Percentiles rank a stretch among this genome's conserved stretches.
These are phyloP conservation scores for Neotoxoptera formosana DNA, from an alignment of 1,140 invertebrate genomes.

Conservation along the genomic window DNA sequence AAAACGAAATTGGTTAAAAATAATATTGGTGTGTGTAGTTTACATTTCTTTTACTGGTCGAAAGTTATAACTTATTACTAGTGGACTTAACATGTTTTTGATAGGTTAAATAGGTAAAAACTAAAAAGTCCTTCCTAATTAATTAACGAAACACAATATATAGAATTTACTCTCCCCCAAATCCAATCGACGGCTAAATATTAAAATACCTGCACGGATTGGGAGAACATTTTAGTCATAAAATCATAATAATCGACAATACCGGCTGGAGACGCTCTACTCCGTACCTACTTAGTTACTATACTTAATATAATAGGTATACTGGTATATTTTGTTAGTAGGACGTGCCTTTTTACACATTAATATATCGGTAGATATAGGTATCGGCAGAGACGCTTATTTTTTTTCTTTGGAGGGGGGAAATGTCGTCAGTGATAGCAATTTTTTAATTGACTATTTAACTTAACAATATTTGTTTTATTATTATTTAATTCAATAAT, in stretches of 20 bases:
- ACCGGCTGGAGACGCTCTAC: not conserved
- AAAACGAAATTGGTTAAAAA: not conserved
- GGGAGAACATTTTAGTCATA: not conserved
- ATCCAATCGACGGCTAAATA: not conserved
- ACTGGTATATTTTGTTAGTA: not conserved
- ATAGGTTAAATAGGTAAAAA: too few relatives aligned
- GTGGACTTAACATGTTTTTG: too few relatives aligned
- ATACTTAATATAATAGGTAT: not conserved
- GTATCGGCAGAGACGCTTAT: not conserved
- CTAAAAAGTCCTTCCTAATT: too few relatives aligned
- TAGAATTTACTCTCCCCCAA: too few relatives aligned
- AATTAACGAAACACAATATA: too few relatives aligned
- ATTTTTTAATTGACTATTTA: too few relatives aligned
- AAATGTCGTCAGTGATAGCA: too few relatives aligned
- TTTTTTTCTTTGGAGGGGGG: not conserved
- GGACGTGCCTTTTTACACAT: not conserved
- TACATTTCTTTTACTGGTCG: not conserved
- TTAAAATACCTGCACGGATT: not conserved
- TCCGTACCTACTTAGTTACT: not conserved
- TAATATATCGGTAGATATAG: too few relatives aligned
- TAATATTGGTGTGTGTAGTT: not conserved
- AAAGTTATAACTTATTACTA: too few relatives aligned
- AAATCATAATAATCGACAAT: too few relatives aligned
- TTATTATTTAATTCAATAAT: too few relatives aligned
- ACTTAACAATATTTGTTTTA: too few relatives aligned